Evolutionary conservation across 2,888 invertebrate genomes (phyloP).

Genomic region (Heliconius sara): DNA sequence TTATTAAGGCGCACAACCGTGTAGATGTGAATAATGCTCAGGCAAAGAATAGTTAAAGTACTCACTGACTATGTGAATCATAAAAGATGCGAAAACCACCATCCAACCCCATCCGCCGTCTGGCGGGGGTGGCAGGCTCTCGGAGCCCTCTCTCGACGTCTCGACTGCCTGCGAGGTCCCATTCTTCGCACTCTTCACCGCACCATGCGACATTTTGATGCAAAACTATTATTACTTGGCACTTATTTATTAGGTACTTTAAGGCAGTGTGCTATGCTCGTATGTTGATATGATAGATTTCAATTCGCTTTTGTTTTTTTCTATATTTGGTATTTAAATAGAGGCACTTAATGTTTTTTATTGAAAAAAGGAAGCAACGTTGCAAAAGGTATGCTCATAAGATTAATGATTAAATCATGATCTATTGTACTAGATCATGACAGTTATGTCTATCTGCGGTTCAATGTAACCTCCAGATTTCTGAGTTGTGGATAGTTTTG

Average conservation of each 20-base stretch:
- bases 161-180: slow-evolving; percentile 63
- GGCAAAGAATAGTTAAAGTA: slow-evolving; percentile 58
- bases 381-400: slow-evolving; percentile 39
- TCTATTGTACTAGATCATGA: slow-evolving; percentile 68
- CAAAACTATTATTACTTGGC: slow-evolving; percentile 50
- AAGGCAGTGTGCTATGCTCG: slow-evolving; percentile 37
- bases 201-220: slow-evolving; percentile 74
- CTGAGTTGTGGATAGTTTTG: slow-evolving; percentile 41
- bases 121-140: slow-evolving; percentile 87
- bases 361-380: slow-evolving; percentile 47
- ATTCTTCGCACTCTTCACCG: slow-evolving; percentile 69
- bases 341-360: slow-evolving; percentile 52
- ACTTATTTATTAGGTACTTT: slow-evolving; percentile 48
- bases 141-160: slow-evolving; percentile 63
- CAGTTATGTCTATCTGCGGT: slow-evolving; percentile 64
- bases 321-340: slow-evolving; percentile 46
- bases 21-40: slow-evolving; percentile 2
- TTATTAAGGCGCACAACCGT: background rate
- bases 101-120: slow-evolving; percentile 98
- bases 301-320: slow-evolving; percentile 5
- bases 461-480: slow-evolving; percentile 58
- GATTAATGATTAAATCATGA: slow-evolving; percentile 54
- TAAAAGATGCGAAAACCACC: slow-evolving; percentile 96
- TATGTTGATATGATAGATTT: slow-evolving; percentile 27
- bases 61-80: slow-evolving; percentile 97